Percentiles rank a stretch among this genome's conserved stretches.
These are phyloP conservation scores for Ashinkailepas kermadecensis DNA, from an alignment of 2,888 invertebrate genomes.

Conservation along the genomic window DNA sequence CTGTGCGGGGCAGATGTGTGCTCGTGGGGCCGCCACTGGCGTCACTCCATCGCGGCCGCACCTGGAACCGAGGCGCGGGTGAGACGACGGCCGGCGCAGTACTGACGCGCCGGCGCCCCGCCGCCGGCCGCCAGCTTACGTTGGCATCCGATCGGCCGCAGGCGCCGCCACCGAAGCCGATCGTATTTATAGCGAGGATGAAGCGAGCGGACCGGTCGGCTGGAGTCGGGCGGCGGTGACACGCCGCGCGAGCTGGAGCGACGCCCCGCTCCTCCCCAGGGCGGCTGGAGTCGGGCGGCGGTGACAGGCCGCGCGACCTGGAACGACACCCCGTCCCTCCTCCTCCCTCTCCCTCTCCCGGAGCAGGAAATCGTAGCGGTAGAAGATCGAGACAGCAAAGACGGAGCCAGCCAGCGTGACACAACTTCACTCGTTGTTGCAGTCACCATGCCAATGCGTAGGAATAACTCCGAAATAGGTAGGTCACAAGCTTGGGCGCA, in stretches of 20 bases:
- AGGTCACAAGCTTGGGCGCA: no score
- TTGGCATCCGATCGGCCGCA: constrained; percentile 3
- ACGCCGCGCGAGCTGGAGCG: not conserved
- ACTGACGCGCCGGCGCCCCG: not conserved
- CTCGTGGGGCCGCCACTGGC: not conserved
- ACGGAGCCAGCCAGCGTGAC: no score
- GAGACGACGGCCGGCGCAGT: not conserved
- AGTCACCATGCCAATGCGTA: no score
- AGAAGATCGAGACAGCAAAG: no score
- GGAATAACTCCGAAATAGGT: no score
- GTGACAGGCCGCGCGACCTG: not conserved
- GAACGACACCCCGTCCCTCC: not conserved
- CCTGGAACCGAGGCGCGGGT: not conserved
- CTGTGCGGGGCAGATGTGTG: not conserved
- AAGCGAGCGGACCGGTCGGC: not conserved
- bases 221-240: not conserved
- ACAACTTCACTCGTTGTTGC: no score
- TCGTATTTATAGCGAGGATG: constrained; percentile 17
- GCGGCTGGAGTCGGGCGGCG: not conserved
- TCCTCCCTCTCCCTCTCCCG: no score
- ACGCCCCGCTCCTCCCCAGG: not conserved
- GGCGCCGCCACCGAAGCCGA: not conserved
- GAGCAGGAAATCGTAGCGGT: no score
- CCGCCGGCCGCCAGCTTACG: not conserved
- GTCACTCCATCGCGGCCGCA: not conserved